These are phyloP conservation scores for Ifrita kowaldi DNA, from an alignment of 2,113 vertebrate genomes.

Conservation along the genomic window DNA sequence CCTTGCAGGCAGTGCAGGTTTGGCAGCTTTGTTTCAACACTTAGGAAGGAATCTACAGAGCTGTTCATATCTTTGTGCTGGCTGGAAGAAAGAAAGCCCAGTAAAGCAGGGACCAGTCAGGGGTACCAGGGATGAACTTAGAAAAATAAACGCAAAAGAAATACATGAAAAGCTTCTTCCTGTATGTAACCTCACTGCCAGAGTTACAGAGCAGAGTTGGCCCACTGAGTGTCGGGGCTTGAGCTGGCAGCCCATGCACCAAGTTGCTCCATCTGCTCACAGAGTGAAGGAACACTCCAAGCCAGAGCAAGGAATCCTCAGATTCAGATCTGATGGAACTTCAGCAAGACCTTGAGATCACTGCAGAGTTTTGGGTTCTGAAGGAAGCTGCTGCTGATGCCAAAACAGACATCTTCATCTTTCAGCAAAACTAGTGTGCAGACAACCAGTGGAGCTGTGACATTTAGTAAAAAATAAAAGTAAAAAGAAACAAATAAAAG, in stretches of 20 bases:
- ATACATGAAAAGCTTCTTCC: background rate
- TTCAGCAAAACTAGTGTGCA: background rate
- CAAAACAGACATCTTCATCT: background rate
- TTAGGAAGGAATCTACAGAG: background rate
- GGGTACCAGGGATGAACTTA: background rate
- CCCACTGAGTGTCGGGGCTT: background rate
- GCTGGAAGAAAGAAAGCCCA: background rate
- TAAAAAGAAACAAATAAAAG: background rate
- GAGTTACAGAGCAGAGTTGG: background rate
- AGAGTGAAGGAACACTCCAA: background rate
- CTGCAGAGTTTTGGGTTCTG: background rate
- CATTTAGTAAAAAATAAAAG: background rate
- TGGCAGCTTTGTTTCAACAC: background rate
- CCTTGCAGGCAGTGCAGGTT: fast-evolving
- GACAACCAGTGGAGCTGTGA: background rate
- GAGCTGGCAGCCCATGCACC: background rate
- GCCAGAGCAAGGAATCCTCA: background rate
- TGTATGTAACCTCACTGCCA: background rate
- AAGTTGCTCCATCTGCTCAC: background rate
- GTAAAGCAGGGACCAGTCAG: background rate
- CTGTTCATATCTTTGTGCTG: background rate
- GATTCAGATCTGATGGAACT: background rate
- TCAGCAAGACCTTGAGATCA: background rate
- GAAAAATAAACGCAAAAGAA: background rate
- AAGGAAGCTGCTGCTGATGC: background rate